Evolutionary conservation across 2,797 vertebrate genomes (phyloP).

Genomic region (Neomorphus geoffroyi): DNA sequence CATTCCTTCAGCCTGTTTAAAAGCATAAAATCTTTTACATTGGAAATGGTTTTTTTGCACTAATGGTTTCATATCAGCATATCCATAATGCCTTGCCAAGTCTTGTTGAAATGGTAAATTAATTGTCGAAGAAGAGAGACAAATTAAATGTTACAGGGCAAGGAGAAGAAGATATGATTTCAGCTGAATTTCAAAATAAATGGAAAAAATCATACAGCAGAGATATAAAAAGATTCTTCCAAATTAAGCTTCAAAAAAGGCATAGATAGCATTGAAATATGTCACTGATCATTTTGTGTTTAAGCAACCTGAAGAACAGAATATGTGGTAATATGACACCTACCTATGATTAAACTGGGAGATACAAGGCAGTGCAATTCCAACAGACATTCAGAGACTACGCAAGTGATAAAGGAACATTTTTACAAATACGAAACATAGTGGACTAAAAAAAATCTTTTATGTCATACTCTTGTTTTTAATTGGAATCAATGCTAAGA

Average conservation of each 20-base stretch:
- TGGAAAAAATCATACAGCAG: neutral
- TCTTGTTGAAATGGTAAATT: constrained; percentile 25
- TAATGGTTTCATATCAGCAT: neutral
- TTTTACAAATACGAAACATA: neutral
- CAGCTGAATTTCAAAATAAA: constrained; percentile 25
- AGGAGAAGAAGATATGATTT: neutral
- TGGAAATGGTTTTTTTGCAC: neutral
- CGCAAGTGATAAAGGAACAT: neutral
- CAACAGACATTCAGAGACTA: neutral
- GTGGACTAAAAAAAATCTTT: neutral
- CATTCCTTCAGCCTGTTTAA: neutral
- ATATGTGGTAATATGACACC: neutral
- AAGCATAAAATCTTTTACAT: neutral
- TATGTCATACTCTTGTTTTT: neutral
- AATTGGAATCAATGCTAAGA: neutral
- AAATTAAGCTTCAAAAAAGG: constrained; percentile 10
- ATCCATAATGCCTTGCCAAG: neutral
- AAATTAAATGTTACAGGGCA: constrained; percentile 27
- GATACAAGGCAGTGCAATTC: neutral
- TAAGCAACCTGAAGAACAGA: neutral
- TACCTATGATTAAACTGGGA: constrained; percentile 8
- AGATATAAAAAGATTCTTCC: constrained; percentile 31
- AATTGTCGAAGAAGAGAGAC: constrained; percentile 21
- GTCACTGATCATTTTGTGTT: constrained; percentile 22
- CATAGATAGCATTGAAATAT: constrained; percentile 1